These are phyloP conservation scores for Pteronura brasiliensis DNA, from an alignment of 2,113 vertebrate genomes.

Conservation along the genomic window DNA sequence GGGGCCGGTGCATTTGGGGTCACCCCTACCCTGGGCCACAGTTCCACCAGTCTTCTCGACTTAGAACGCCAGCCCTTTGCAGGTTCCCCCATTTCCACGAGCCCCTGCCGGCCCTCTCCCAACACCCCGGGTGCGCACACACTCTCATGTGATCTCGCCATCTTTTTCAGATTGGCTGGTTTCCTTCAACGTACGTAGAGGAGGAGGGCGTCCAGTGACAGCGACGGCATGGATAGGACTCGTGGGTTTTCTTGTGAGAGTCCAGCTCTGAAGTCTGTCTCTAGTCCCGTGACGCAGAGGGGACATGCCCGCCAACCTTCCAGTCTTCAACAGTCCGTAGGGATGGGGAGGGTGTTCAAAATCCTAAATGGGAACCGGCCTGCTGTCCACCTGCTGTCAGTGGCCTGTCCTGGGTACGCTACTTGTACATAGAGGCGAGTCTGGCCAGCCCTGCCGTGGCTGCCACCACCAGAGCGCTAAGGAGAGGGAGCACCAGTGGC, in stretches of 20 bases:
- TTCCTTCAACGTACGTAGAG: conserved; percentile 97
- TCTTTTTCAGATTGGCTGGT: conserved; percentile 94
- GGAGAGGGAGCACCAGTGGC: not conserved
- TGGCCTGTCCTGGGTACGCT: not conserved
- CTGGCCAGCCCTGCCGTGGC: not conserved
- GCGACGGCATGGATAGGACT: not conserved
- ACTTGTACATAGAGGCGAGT: conserved; percentile 81
- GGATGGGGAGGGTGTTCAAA: not conserved
- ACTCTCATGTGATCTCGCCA: accelerated
- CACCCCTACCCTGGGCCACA: accelerated
- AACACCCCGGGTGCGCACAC: accelerated
- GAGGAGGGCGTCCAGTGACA: conserved; percentile 93
- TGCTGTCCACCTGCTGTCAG: not conserved
- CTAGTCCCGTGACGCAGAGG: not conserved
- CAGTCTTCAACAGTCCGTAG: not conserved
- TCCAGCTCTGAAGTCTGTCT: conserved; percentile 62
- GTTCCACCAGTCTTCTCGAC: not conserved
- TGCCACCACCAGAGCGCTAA: not conserved
- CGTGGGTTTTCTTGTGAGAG: conserved; percentile 57
- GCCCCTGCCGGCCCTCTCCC: accelerated
- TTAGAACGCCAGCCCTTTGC: not conserved
- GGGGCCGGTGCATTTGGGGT: not conserved
- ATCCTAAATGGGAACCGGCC: not conserved
- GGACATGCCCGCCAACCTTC: not conserved
- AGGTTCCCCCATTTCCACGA: not conserved